phyloP scores from a whole-genome alignment of 2,797 vertebrate species.

The Acanthurus leucopareius region DNA sequence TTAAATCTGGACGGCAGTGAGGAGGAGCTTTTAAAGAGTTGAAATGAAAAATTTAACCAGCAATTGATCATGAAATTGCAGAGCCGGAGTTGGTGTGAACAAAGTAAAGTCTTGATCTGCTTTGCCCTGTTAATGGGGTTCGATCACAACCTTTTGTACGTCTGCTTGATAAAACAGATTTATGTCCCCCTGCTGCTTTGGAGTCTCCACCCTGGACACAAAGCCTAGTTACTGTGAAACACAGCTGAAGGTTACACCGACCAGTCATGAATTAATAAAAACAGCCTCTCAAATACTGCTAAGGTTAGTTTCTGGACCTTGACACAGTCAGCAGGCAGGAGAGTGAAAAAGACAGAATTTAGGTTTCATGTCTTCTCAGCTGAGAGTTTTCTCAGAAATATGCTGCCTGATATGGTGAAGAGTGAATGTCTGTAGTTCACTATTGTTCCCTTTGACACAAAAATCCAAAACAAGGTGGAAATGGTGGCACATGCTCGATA shows the following conservation, averaged over 20 bases:
- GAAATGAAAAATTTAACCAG: conserved; percentile 40
- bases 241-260: conserved; percentile 26
- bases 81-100: conserved; percentile 16
- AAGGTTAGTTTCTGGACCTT: conserved; percentile 25
- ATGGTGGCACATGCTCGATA: neutral
- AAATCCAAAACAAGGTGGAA: conserved; percentile 1
- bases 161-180: conserved; percentile 45
- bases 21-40: conserved; percentile 13
- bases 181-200: conserved; percentile 30
- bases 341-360: neutral
- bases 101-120: conserved; percentile 42
- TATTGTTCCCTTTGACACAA: neutral
- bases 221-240: conserved; percentile 21
- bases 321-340: conserved; percentile 6
- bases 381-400: neutral
- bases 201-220: conserved; percentile 30
- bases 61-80: conserved; percentile 26
- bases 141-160: conserved; percentile 29
- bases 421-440: neutral
- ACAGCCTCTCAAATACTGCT: conserved; percentile 18
- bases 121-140: neutral
- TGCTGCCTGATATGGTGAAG: neutral
- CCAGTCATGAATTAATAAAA: conserved; percentile 43
- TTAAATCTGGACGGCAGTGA: conserved; percentile 25
- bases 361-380: neutral